Percentiles rank a stretch among this genome's conserved stretches.
These are phyloP conservation scores for Semotilus atromaculatus DNA, from an alignment of 2,797 vertebrate species.

Conservation along the genomic window DNA sequence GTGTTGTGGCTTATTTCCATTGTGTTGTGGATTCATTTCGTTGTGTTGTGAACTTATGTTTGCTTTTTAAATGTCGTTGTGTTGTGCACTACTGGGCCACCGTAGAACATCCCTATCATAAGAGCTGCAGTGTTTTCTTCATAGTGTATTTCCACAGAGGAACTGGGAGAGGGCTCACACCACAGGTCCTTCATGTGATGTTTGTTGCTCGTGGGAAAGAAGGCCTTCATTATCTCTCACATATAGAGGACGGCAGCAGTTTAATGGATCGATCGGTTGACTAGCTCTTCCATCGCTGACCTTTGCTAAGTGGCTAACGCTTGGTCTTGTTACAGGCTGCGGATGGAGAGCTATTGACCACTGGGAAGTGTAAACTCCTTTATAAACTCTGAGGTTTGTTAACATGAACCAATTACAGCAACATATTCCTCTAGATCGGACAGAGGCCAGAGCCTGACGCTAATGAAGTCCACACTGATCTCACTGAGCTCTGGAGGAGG, in stretches of 20 bases:
- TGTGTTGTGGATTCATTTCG: too few relatives aligned
- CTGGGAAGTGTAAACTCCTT: conserved; percentile 38
- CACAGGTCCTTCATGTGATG: not conserved
- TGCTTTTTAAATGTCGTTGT: too few relatives aligned
- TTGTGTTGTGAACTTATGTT: too few relatives aligned
- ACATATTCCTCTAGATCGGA: conserved; percentile 52
- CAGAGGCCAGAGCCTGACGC: conserved; percentile 16
- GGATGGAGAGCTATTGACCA: conserved; percentile 53
- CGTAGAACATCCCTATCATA: too few relatives aligned
- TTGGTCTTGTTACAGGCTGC: conserved; percentile 46
- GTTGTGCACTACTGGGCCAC: too few relatives aligned
- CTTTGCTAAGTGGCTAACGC: conserved; percentile 29
- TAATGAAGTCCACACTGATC: conserved; percentile 48
- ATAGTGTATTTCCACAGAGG: not conserved
- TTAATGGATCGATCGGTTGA: conserved; percentile 3
- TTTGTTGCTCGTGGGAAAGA: not conserved
- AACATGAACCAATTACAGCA: conserved; percentile 62
- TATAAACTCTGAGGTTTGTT: conserved; percentile 49
- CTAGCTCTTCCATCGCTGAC: conserved; percentile 43
- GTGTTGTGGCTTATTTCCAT: too few relatives aligned
- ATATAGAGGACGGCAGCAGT: conserved; percentile 10
- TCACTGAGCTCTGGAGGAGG: not conserved
- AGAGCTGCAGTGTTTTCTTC: not conserved
- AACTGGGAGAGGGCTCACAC: not conserved
- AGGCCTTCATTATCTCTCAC: conserved; percentile 8